Percentiles rank a stretch among this genome's conserved stretches.
These are phyloP conservation scores for Nannoperca australis DNA, from an alignment of 2,797 vertebrate species.

Conservation along the genomic window DNA sequence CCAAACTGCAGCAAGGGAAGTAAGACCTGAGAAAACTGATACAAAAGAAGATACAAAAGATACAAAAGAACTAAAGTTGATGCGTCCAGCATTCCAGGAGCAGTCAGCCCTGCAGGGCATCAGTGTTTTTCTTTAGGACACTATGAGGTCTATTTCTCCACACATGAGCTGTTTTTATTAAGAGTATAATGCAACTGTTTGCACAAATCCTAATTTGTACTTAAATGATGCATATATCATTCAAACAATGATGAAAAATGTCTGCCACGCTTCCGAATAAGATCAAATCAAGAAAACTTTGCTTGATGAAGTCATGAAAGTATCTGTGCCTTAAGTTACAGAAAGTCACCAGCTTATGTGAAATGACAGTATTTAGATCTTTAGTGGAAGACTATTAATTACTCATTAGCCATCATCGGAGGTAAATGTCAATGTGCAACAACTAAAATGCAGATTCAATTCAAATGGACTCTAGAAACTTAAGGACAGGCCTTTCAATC, in stretches of 20 bases:
- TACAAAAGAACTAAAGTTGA: not conserved
- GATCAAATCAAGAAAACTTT: not conserved
- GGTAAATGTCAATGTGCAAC: not conserved
- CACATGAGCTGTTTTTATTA: not conserved
- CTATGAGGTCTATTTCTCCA: not conserved
- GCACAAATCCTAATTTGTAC: not conserved
- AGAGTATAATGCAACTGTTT: not conserved
- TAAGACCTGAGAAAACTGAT: not conserved
- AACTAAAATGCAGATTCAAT: not conserved
- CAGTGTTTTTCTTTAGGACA: not conserved
- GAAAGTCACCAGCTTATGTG: not conserved
- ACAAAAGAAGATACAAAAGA: not conserved
- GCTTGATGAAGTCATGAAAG: not conserved
- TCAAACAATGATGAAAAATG: too few species aligned
- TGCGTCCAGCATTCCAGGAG: not conserved
- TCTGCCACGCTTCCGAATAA: not conserved
- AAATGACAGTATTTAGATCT: not conserved
- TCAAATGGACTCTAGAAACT: not conserved
- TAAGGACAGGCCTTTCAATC: not conserved
- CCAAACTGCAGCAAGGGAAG: not conserved
- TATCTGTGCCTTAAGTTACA: not conserved
- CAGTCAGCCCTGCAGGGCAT: constrained; percentile 1
- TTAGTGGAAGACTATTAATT: not conserved
- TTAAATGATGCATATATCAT: too few species aligned
- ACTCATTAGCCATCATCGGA: not conserved